phyloP scores from a whole-genome alignment of 92 coral and sea anemone species.

The Plumapathes pennacea region DNA sequence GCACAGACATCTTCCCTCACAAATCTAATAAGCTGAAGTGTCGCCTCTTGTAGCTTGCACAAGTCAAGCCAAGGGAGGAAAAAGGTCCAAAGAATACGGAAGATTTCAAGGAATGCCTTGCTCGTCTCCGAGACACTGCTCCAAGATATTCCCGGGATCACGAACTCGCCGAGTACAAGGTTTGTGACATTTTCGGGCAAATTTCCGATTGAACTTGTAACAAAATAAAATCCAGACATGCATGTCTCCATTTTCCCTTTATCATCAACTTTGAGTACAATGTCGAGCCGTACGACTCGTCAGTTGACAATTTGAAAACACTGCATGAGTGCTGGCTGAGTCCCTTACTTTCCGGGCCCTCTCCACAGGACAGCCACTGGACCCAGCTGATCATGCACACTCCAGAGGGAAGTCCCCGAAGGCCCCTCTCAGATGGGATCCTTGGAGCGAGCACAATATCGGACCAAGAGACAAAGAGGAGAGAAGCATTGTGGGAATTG shows the following conservation, averaged over 20 bases:
- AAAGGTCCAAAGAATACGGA: constrained; percentile 61
- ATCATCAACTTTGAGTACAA: too few relatives aligned
- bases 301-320: too few relatives aligned
- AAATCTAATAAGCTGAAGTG: too few relatives aligned
- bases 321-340: too few relatives aligned
- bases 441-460: constrained; percentile 65
- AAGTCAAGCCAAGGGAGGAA: too few relatives aligned
- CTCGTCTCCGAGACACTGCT: constrained; percentile 65
- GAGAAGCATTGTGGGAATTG: constrained; percentile 97
- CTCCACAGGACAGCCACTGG: constrained; percentile 89
- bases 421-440: constrained; percentile 74
- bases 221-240: neutral
- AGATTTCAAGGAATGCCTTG: constrained; percentile 71
- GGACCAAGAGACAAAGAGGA: constrained; percentile 91
- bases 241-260: neutral
- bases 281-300: too few relatives aligned
- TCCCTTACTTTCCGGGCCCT: too few relatives aligned
- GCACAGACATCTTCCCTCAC: too few relatives aligned
- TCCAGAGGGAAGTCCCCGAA: constrained; percentile 51
- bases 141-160: constrained; percentile 51
- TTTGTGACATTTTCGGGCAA: too few relatives aligned
- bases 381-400: constrained; percentile 70
- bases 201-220: neutral
- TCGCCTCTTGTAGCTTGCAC: too few relatives aligned
- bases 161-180: constrained; percentile 75